A percentile compares a stretch with the other conserved stretches of the same genome.
Conservation (phyloP, 2,797 vertebrate species). For the Lacerta viridis region DNA sequence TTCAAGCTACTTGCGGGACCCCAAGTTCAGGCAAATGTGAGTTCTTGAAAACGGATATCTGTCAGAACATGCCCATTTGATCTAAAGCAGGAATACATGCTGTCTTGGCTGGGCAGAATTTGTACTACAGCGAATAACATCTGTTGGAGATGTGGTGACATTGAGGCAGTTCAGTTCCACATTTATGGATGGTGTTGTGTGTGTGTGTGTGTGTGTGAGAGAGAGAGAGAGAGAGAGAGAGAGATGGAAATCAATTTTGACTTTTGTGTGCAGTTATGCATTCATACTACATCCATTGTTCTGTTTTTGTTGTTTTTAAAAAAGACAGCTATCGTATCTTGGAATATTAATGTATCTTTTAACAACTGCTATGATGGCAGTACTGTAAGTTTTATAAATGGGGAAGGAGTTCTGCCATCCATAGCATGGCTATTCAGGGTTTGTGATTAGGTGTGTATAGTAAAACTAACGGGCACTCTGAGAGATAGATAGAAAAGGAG, state of each 20-base stretch:
- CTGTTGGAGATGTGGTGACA: not conserved
- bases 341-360: not conserved
- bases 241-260: not conserved
- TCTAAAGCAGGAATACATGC: not conserved
- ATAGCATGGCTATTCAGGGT: not conserved
- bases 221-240: too few relatives aligned
- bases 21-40: constrained; percentile 5
- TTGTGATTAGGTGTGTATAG: not conserved
- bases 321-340: not conserved
- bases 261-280: not conserved
- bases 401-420: not conserved
- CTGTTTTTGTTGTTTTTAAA: not conserved
- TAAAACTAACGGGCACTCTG: too few relatives aligned
- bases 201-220: too few relatives aligned
- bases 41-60: not conserved
- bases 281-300: not conserved
- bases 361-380: not conserved
- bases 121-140: not conserved
- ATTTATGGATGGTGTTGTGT: not conserved
- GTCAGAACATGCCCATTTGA: not conserved
- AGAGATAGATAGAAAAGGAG: not conserved
- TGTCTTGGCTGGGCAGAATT: not conserved
- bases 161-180: not conserved
- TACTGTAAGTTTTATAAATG: not conserved
- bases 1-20: not conserved